Evolutionary conservation across 2,888 invertebrate species (phyloP).

Genomic region (Hydropsyche betteni): DNA sequence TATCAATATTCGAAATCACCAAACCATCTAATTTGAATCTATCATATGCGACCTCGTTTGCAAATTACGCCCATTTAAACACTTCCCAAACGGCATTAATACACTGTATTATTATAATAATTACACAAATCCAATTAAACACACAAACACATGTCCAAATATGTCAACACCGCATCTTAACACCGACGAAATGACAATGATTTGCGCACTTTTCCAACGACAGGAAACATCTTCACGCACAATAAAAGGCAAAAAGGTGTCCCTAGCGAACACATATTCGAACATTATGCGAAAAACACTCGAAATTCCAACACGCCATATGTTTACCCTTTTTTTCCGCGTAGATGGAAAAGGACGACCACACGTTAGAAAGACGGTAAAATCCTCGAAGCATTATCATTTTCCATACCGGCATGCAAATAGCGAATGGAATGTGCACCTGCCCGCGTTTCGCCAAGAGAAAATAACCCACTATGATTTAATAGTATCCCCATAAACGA

Average conservation of each 20-base stretch:
- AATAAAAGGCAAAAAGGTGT: not conserved
- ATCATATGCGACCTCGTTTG: too few species aligned
- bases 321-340: conserved; percentile 32
- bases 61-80: too few species aligned
- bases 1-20: too few species aligned
- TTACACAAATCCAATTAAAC: too few species aligned
- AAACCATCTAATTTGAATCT: too few species aligned
- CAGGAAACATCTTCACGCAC: conserved; percentile 12
- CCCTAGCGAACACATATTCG: not conserved
- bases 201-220: conserved; percentile 12
- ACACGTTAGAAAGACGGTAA: conserved; percentile 38
- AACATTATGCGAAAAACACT: conserved; percentile 27
- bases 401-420: conserved; percentile 43
- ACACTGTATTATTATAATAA: too few species aligned
- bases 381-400: conserved; percentile 38
- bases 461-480: conserved; percentile 36
- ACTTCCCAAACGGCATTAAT: too few species aligned
- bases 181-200: not conserved
- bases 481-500: conserved; percentile 9
- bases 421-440: conserved; percentile 44
- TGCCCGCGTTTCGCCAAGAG: conserved; percentile 35
- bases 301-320: conserved; percentile 34
- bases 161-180: too few species aligned
- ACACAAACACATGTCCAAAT: too few species aligned
- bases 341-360: conserved; percentile 10